These are phyloP conservation scores for Pseudococcus viburni DNA, from an alignment of 2,888 invertebrate species.

Conservation along the genomic window DNA sequence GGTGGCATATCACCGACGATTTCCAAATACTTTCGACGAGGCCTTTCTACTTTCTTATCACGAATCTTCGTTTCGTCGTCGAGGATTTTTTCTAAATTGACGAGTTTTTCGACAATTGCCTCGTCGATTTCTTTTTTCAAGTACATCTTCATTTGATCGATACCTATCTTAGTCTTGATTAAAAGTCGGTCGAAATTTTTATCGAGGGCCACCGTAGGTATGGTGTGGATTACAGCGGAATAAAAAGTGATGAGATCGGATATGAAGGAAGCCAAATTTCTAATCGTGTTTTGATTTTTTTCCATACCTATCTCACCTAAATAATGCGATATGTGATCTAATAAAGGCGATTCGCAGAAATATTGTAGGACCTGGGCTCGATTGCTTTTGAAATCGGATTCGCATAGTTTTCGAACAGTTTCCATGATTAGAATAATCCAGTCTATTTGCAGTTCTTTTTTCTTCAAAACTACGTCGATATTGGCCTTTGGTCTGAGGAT, in stretches of 20 bases:
- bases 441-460: constrained; percentile 54
- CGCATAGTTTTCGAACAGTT: constrained; percentile 64
- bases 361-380: constrained; percentile 43
- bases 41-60: constrained; percentile 63
- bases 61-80: constrained; percentile 66
- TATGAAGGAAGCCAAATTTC: constrained; percentile 69
- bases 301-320: constrained; percentile 67
- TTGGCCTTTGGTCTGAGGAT: constrained; percentile 55
- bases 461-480: constrained; percentile 62
- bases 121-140: constrained; percentile 66
- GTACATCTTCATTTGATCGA: constrained; percentile 69
- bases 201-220: constrained; percentile 70
- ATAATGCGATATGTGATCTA: constrained; percentile 62
- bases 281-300: constrained; percentile 68
- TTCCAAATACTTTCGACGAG: constrained; percentile 72
- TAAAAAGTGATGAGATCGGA: constrained; percentile 69
- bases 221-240: constrained; percentile 71
- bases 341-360: constrained; percentile 43
- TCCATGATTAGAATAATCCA: constrained; percentile 67
- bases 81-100: constrained; percentile 65
- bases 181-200: constrained; percentile 70
- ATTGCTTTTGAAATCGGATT: constrained; percentile 61
- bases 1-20: constrained; percentile 69
- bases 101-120: constrained; percentile 46
- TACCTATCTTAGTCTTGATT: constrained; percentile 68